A percentile compares a stretch with the other conserved stretches of the same genome.
Conservation (phyloP, 2,888 invertebrate genomes). For the Leptinotarsa juncta region DNA sequence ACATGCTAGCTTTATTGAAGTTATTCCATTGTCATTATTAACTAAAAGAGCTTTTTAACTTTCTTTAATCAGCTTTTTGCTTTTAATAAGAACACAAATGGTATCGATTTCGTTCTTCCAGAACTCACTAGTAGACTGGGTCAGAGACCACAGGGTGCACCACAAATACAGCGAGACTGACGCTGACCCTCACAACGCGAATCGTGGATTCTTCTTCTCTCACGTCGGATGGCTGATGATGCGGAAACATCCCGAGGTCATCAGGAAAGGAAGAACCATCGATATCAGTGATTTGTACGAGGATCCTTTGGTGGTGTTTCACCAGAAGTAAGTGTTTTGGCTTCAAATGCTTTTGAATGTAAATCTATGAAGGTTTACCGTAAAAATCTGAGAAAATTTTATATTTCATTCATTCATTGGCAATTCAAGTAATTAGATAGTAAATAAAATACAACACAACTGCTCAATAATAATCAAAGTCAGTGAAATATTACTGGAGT, state of each 20-base stretch:
- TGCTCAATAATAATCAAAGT: too few species aligned
- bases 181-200: slow-evolving; percentile 94
- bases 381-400: too few species aligned
- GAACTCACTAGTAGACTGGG: slow-evolving; percentile 84
- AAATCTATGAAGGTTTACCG: too few species aligned
- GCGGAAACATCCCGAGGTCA: slow-evolving; percentile 91
- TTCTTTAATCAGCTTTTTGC: too few species aligned
- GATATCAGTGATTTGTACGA: slow-evolving; percentile 83
- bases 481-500: too few species aligned
- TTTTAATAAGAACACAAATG: background rate
- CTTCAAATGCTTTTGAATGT: too few species aligned
- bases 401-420: too few species aligned
- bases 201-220: slow-evolving; percentile 94
- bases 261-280: slow-evolving; percentile 85
- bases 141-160: slow-evolving; percentile 85
- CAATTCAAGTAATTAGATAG: too few species aligned
- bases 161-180: slow-evolving; percentile 95
- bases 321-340: slow-evolving; percentile 73
- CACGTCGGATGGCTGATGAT: slow-evolving; percentile 95
- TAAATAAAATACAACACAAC: too few species aligned
- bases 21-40: too few species aligned
- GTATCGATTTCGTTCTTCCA: slow-evolving; percentile 55
- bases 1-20: too few species aligned
- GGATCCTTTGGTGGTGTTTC: slow-evolving; percentile 84
- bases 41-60: too few species aligned